Conservation (phyloP, 2,797 vertebrate genomes). For the Lepilemur septentrionalis region DNA sequence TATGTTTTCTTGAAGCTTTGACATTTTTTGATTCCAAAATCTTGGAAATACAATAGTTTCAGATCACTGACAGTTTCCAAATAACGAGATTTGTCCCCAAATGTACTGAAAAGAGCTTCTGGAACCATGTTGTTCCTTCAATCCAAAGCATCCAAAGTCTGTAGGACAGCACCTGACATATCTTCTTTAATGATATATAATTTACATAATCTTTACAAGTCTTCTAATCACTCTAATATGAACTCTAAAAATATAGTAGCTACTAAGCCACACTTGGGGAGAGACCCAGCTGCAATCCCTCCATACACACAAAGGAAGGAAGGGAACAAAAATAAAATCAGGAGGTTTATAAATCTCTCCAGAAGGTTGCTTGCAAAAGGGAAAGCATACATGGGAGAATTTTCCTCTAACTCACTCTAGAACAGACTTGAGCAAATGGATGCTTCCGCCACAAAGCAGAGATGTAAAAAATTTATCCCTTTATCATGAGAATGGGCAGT, state of each 20-base stretch:
- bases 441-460: background rate
- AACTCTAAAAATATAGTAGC: background rate
- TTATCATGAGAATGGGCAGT: background rate
- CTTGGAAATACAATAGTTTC: background rate
- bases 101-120: background rate
- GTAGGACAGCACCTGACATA: background rate
- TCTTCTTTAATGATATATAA: background rate
- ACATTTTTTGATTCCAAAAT: background rate
- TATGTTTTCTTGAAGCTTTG: background rate
- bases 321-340: background rate
- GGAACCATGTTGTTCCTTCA: background rate
- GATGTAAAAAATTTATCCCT: background rate
- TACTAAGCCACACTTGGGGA: background rate
- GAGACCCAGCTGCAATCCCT: background rate
- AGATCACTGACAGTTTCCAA: background rate
- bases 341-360: background rate
- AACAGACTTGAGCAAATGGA: background rate
- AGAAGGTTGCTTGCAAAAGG: background rate
- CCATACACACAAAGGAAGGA: background rate
- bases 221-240: background rate
- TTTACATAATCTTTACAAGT: background rate
- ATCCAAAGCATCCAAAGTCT: background rate
- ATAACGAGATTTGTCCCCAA: background rate
- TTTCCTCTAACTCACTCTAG: background rate
- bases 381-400: background rate